These are phyloP conservation scores for Iphiclides podalirius DNA, from an alignment of 2,888 invertebrate genomes.

Conservation along the genomic window DNA sequence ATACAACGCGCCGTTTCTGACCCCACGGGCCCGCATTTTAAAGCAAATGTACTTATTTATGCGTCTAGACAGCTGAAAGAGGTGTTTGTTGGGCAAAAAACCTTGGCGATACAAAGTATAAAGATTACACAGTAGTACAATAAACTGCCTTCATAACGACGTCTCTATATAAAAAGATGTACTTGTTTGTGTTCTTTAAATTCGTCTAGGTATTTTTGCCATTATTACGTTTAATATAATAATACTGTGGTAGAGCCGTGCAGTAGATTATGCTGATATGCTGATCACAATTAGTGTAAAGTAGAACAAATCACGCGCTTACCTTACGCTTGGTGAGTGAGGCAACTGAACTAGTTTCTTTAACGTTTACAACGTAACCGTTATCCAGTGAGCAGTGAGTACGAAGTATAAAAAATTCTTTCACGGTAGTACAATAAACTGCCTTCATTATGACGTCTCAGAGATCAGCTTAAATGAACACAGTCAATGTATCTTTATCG, in stretches of 20 bases:
- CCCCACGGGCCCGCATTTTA: background rate
- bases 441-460: background rate
- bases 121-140: slow-evolving; percentile 1
- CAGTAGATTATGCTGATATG: too few species aligned
- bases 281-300: too few species aligned
- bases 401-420: slow-evolving; percentile 1
- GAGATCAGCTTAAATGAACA: background rate
- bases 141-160: slow-evolving; percentile 5
- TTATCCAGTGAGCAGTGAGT: too few species aligned
- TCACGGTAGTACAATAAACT: slow-evolving; percentile 4
- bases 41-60: slow-evolving; percentile 21
- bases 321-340: too few species aligned
- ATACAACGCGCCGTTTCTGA: slow-evolving; percentile 7
- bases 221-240: too few species aligned
- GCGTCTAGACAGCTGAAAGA: slow-evolving; percentile 21
- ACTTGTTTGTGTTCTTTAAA: background rate
- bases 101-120: slow-evolving; percentile 4
- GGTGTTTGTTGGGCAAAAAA: slow-evolving; percentile 13
- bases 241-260: too few species aligned
- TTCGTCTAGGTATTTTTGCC: background rate
- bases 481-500: background rate
- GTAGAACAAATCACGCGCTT: too few species aligned
- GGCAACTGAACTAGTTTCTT: too few species aligned
- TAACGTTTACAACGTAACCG: too few species aligned
- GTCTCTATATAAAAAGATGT: background rate